Conservation (phyloP, 2,113 vertebrate species). For the Octodon degus region DNA sequence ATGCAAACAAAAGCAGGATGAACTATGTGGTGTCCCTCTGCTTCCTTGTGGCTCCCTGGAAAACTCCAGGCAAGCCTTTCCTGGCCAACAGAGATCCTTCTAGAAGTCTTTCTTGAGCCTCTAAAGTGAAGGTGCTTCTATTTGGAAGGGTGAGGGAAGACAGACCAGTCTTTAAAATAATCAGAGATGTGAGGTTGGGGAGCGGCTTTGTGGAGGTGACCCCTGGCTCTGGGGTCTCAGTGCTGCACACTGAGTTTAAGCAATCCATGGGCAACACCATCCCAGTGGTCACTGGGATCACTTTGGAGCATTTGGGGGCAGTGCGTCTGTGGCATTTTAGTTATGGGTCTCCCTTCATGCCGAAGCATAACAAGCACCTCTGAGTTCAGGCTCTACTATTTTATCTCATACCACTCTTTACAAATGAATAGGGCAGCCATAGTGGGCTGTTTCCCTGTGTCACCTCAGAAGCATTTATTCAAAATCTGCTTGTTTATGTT, state of each 20-base stretch:
- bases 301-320: not conserved
- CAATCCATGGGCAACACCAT: not conserved
- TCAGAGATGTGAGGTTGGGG: not conserved
- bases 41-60: not conserved
- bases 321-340: not conserved
- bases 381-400: not conserved
- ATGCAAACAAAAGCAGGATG: not conserved
- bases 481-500: not conserved
- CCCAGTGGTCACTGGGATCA: not conserved
- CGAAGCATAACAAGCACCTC: not conserved
- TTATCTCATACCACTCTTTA: not conserved
- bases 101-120: not conserved
- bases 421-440: not conserved
- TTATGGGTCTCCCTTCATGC: not conserved
- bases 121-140: not conserved
- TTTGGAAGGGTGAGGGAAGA: not conserved
- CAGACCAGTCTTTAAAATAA: not conserved
- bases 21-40: not conserved
- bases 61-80: not conserved
- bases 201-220: no score
- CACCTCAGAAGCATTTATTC: not conserved
- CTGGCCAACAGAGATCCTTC: not conserved
- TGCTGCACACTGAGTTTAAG: not conserved
- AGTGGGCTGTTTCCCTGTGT: not conserved
- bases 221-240: fast-evolving